Conservation (phyloP, 2,797 vertebrate species). For the Agapornis canus region DNA sequence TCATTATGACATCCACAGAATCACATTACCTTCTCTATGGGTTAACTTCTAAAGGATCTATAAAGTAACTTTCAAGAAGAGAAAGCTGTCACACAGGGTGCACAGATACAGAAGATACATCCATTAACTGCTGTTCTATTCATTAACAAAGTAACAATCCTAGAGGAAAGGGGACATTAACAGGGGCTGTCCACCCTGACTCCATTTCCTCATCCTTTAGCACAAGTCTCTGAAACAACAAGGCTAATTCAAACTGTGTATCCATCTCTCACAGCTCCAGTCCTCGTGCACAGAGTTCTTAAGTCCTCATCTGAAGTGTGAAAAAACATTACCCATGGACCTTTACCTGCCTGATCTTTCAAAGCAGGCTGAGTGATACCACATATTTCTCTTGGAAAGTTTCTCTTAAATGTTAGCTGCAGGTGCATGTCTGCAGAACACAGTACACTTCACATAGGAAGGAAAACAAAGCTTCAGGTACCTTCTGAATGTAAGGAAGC, state of each 20-base stretch:
- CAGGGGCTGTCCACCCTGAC: neutral
- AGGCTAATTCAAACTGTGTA: neutral
- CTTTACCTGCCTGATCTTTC: neutral
- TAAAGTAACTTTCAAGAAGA: neutral
- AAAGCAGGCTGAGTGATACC: neutral
- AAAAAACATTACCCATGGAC: neutral
- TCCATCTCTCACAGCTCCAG: neutral
- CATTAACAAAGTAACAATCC: neutral
- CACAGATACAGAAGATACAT: neutral
- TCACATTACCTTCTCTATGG: neutral
- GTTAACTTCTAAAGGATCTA: neutral
- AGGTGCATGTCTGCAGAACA: neutral
- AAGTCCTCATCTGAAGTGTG: neutral
- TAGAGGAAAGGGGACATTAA: neutral
- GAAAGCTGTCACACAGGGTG: neutral
- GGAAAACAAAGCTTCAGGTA: constrained; percentile 44
- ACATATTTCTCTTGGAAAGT: neutral
- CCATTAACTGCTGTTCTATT: neutral
- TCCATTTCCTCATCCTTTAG: neutral
- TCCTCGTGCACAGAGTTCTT: neutral
- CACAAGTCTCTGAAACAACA: neutral
- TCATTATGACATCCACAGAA: neutral
- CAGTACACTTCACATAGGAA: neutral
- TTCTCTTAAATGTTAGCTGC: neutral
- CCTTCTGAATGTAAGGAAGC: constrained; percentile 93